Conservation (phyloP, 2,113 vertebrate species). For the Nerophis lumbriciformis region DNA sequence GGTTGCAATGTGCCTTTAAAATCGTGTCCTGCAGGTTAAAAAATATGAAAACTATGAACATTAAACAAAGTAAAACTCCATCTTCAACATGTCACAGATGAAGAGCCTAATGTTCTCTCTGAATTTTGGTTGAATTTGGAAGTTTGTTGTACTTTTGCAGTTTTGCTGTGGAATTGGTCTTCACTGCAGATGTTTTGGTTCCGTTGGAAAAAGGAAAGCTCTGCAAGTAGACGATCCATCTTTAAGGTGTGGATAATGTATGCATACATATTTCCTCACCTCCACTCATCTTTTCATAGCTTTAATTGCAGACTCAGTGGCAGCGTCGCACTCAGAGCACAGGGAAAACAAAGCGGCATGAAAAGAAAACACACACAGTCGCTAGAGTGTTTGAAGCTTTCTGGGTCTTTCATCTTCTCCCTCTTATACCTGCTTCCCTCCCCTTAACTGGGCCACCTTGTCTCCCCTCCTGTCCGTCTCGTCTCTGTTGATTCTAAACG, state of each 20-base stretch:
- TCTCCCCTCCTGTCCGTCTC: conserved; percentile 34
- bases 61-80: too few species aligned
- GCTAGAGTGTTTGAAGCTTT: conserved; percentile 62
- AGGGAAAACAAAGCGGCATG: conserved; percentile 68
- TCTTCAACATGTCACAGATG: too few species aligned
- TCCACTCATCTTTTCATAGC: conserved; percentile 70
- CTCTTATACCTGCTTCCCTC: conserved; percentile 54
- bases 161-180: too few species aligned
- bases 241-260: background rate
- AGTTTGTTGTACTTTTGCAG: too few species aligned
- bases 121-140: too few species aligned
- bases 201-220: background rate
- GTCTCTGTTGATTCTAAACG: conserved; percentile 61
- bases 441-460: conserved; percentile 49
- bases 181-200: too few species aligned
- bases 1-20: too few species aligned
- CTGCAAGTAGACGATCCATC: background rate
- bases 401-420: conserved; percentile 67
- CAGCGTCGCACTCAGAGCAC: conserved; percentile 50
- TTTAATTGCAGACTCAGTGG: conserved; percentile 74
- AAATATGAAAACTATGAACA: too few species aligned
- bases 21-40: too few species aligned
- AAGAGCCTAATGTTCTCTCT: too few species aligned
- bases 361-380: conserved; percentile 58
- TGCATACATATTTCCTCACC: conserved; percentile 33